A percentile compares a stretch with the other conserved stretches of the same genome.
phyloP scores from a whole-genome alignment of 2,888 invertebrate species.

The Cephus pygmeus region DNA sequence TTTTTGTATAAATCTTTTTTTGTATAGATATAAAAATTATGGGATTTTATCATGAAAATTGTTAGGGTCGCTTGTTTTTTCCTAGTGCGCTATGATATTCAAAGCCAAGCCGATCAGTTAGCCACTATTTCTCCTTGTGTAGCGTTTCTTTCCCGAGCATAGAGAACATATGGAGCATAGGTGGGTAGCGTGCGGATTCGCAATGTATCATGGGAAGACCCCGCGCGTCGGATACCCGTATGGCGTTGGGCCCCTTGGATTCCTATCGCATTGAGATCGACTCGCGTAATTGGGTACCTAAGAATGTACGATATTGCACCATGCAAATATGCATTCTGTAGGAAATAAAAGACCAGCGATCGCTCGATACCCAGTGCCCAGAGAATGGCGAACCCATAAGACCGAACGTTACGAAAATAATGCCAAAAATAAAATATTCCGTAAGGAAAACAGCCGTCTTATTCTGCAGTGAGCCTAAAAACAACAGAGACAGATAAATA shows the following conservation, averaged over 20 bases:
- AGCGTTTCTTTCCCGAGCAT: neutral
- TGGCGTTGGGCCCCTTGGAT: slow-evolving; percentile 36
- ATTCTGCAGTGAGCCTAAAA: too few relatives aligned
- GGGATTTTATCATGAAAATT: too few relatives aligned
- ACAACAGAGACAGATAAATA: too few relatives aligned
- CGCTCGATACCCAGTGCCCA: neutral
- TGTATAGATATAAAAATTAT: too few relatives aligned
- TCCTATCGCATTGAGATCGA: slow-evolving; percentile 59
- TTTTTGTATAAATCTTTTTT: too few relatives aligned
- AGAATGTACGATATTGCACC: slow-evolving; percentile 65
- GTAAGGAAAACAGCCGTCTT: too few relatives aligned
- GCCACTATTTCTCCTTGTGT: neutral
- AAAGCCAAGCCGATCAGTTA: too few relatives aligned
- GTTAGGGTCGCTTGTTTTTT: too few relatives aligned
- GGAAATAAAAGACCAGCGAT: slow-evolving; percentile 40
- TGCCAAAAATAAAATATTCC: too few relatives aligned
- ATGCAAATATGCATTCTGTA: slow-evolving; percentile 61
- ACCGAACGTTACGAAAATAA: too few relatives aligned
- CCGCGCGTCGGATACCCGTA: slow-evolving; percentile 40
- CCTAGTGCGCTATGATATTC: too few relatives aligned
- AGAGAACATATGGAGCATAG: slow-evolving; percentile 39
- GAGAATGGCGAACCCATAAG: too few relatives aligned
- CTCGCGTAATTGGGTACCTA: slow-evolving; percentile 65
- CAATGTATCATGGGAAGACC: slow-evolving; percentile 56
- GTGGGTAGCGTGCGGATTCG: slow-evolving; percentile 50